Conservation (phyloP, 2,113 vertebrate genomes). For the Microcebus murinus region DNA sequence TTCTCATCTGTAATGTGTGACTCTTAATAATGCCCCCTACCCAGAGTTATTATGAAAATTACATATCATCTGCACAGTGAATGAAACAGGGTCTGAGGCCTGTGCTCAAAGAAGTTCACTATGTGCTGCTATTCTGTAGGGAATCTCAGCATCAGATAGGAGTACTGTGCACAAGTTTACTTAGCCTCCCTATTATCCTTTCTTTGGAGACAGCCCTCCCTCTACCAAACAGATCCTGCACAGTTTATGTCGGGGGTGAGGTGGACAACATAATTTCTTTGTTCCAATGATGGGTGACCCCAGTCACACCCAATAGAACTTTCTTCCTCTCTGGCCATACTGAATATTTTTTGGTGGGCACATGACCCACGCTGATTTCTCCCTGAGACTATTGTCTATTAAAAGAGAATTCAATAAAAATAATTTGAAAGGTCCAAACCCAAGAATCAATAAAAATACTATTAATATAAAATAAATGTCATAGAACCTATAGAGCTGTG, state of each 20-base stretch:
- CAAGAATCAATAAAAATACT: slow-evolving; percentile 15
- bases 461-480: neutral
- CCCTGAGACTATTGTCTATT: neutral
- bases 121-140: too few relatives aligned
- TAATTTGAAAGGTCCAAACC: neutral
- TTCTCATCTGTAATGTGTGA: neutral
- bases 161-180: too few relatives aligned
- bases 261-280: neutral
- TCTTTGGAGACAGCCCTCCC: neutral
- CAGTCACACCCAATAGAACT: neutral
- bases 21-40: neutral
- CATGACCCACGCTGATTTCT: neutral
- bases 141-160: neutral
- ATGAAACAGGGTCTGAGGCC: neutral
- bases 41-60: neutral
- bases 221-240: neutral
- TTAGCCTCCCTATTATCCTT: neutral
- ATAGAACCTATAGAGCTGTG: neutral
- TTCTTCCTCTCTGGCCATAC: neutral
- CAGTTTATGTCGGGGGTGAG: neutral
- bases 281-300: neutral
- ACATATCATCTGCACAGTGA: neutral
- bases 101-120: neutral
- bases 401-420: slow-evolving; percentile 27
- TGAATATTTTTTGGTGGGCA: neutral